phyloP scores from a whole-genome alignment of 2,797 vertebrate genomes.

The Falco concolor region DNA sequence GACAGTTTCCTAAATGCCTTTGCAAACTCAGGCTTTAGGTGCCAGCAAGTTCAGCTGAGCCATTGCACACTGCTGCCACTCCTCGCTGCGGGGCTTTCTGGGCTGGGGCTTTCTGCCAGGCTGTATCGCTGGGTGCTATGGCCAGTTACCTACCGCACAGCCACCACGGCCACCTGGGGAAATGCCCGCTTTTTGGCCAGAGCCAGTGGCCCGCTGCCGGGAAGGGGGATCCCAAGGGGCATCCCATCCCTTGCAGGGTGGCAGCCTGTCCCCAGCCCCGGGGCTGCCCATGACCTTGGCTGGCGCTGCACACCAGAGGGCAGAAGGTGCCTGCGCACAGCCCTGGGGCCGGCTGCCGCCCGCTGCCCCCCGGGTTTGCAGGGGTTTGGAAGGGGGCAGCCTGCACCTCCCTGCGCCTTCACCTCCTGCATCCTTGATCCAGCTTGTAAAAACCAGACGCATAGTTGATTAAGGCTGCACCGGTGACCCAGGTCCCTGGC shows the following conservation, averaged over 20 bases:
- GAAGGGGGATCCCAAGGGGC: not conserved
- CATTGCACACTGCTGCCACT: not conserved
- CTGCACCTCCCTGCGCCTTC: not conserved
- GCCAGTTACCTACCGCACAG: not conserved
- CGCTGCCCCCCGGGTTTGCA: rapidly evolving
- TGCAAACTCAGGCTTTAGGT: not conserved
- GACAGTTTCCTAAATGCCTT: not conserved
- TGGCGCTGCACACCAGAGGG: conserved; percentile 2
- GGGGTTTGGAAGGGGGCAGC: not conserved
- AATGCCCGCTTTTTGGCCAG: not conserved
- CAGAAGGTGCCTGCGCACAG: not conserved
- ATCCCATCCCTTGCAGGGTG: not conserved
- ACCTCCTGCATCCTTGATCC: not conserved
- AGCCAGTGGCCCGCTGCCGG: not conserved
- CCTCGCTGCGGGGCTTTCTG: not conserved
- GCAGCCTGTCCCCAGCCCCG: not conserved
- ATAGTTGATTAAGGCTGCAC: not conserved
- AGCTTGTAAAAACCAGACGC: not conserved
- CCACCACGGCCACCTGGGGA: rapidly evolving
- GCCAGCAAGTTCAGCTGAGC: not conserved
- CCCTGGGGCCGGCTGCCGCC: not conserved
- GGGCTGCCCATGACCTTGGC: not conserved
- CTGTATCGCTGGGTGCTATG: rapidly evolving
- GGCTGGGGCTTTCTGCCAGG: not conserved
- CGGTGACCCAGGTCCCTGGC: not conserved